Base-by-base conservation (phyloP, 64 coral and sea anemone genomes). In the Actinia equina region DNA sequence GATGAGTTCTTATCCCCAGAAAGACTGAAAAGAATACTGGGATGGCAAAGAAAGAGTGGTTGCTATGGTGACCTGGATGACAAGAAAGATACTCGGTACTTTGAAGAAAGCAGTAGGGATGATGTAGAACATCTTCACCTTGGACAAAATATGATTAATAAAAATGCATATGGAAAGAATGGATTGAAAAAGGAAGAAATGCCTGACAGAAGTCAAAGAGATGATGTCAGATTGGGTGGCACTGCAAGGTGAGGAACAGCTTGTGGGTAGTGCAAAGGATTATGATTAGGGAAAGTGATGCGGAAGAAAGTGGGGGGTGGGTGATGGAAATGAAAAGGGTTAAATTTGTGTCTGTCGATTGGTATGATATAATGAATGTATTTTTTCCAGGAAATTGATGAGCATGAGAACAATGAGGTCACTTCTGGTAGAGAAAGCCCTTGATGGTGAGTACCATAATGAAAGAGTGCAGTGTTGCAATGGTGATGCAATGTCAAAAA, bases 41-140 rank as follows among this genome's bases (percentile, higher is more conserved):
- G 85, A 16, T 98, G 96, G 96, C 96, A 98, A 80, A 88, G 83
- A 58, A 60, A 85, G n/a, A 82, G 89, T 58, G 96, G 96, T 27
- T 98, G 96, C 54, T 98, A 90, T 92, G 93, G 96, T 5, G 45
- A 84, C 13, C 11, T 19, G 52, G 87, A 88, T 46, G 51, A 77
- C 0, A 26, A 74, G n/a, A 37, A 74, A 74, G 22, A 9, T 26
- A 12, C 2, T 30, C 69, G 7, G 5, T 30, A 37, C 41, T 41
- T 30, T 1, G 23, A 3, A 74, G 69, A 74, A 17, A 74, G 10
- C 25, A 26, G 2, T 10, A 42, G 25, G 8, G 69, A 74, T 74
- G 69, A 74, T 74, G 12, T 74, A 12, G 8, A 74, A 74, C 25
- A 9, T 3, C 11, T 74, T 74, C 6, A 14, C 13, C 69, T 10